phyloP scores from a whole-genome alignment of 2,888 invertebrate genomes.

The Pyralis farinalis region DNA sequence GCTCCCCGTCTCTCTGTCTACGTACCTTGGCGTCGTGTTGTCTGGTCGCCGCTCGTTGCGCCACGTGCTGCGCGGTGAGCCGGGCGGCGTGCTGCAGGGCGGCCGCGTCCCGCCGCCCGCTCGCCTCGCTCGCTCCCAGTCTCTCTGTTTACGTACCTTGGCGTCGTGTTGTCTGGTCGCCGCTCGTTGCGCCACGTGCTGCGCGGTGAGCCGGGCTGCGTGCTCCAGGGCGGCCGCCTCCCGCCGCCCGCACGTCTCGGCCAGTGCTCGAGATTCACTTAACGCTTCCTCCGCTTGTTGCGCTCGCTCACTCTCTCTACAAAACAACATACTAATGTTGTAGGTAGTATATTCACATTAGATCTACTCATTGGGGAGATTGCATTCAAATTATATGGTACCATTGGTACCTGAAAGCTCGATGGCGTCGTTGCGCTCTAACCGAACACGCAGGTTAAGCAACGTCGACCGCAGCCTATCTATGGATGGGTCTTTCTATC shows the following conservation, averaged over 20 bases:
- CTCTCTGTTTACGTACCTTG: slow-evolving; percentile 42
- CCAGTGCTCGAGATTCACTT: slow-evolving; percentile 43
- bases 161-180: slow-evolving; percentile 26
- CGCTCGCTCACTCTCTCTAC: slow-evolving; percentile 53
- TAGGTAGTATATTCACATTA: no score
- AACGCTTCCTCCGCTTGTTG: slow-evolving; percentile 47
- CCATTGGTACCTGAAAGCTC: no score
- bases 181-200: slow-evolving; percentile 40
- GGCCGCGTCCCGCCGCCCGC: slow-evolving; percentile 58
- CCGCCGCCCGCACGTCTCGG: slow-evolving; percentile 57
- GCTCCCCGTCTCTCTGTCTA: no score
- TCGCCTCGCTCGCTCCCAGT: no score
- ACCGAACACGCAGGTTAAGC: no score
- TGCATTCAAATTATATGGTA: no score
- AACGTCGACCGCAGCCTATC: no score
- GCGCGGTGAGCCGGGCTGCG: slow-evolving; percentile 56
- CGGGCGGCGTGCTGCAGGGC: slow-evolving; percentile 62
- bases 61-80: slow-evolving; percentile 55
- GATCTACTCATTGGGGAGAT: no score
- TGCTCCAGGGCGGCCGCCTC: slow-evolving; percentile 65
- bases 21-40: no score
- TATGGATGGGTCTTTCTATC: no score
- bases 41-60: no score
- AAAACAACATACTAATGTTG: background rate
- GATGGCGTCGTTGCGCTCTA: no score